Evolutionary conservation across 2,888 invertebrate species (phyloP).

Genomic region (Drosophila paucipuncta): DNA sequence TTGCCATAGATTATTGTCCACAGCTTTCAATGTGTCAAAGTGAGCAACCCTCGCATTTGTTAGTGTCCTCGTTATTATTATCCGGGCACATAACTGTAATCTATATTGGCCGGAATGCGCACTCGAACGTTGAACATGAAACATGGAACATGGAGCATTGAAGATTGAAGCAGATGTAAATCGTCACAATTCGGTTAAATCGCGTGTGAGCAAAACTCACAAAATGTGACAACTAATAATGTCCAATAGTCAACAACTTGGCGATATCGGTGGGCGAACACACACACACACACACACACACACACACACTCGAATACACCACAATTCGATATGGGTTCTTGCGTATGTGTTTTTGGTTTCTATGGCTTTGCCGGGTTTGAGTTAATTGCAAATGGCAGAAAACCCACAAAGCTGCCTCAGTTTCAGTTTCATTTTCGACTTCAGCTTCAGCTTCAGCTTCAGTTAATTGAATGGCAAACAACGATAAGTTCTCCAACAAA

Average conservation of each 20-base stretch:
- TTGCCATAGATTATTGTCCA: constrained; percentile 75
- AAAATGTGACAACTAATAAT: constrained; percentile 51
- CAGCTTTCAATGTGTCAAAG: constrained; percentile 52
- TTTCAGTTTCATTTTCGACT: not conserved
- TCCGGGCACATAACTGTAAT: constrained; percentile 47
- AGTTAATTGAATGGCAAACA: constrained; percentile 34
- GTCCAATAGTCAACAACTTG: constrained; percentile 23
- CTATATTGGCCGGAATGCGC: constrained; percentile 45
- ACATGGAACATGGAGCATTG: constrained; percentile 13
- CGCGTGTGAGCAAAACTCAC: constrained; percentile 47
- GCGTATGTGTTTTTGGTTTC: constrained; percentile 11
- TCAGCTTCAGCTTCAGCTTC: constrained; percentile 5
- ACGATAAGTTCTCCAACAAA: constrained; percentile 27
- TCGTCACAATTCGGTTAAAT: constrained; percentile 61
- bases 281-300: not conserved
- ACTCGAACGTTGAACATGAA: constrained; percentile 24
- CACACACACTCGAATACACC: not conserved
- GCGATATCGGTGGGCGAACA: constrained; percentile 6
- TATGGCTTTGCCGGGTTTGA: constrained; percentile 29
- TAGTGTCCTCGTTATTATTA: constrained; percentile 35
- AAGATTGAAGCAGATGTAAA: constrained; percentile 74
- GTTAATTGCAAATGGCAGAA: constrained; percentile 34
- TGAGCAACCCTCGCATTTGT: constrained; percentile 68
- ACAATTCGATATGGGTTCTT: constrained; percentile 25
- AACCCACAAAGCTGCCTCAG: constrained; percentile 31